phyloP scores from a whole-genome alignment of 2,797 vertebrate genomes.

The Scleropages formosus region DNA sequence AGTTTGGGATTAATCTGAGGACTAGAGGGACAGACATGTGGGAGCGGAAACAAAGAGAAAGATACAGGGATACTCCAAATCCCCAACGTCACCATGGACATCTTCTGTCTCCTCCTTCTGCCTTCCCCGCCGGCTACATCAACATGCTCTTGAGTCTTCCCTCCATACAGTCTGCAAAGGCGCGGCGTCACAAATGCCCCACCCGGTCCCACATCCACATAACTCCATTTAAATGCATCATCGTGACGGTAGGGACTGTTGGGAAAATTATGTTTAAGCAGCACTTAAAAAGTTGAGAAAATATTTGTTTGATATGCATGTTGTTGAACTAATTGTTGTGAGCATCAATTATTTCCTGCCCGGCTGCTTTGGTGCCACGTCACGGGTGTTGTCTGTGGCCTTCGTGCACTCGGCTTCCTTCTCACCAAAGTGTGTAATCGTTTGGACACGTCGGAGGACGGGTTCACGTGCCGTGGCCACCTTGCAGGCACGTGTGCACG shows the following conservation, averaged over 20 bases:
- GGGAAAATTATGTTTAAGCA: background rate
- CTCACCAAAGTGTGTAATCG: background rate
- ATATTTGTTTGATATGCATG: conserved; percentile 19
- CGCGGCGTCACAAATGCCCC: background rate
- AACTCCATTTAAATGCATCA: background rate
- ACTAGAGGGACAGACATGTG: too few species aligned
- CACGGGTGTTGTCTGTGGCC: background rate
- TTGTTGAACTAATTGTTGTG: conserved; percentile 23
- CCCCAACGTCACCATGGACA: background rate
- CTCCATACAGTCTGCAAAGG: conserved; percentile 44
- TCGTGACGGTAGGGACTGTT: background rate
- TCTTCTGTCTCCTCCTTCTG: background rate
- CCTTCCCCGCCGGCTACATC: too few species aligned
- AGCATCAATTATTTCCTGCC: conserved; percentile 24
- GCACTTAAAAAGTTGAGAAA: background rate
- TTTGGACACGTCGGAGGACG: background rate
- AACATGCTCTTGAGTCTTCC: too few species aligned
- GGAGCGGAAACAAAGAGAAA: background rate
- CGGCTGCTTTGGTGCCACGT: conserved; percentile 11
- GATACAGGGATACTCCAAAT: background rate
- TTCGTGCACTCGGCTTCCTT: background rate
- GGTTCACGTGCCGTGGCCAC: background rate
- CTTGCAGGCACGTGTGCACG: background rate
- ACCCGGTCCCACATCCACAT: background rate
- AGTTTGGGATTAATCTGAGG: background rate